Evolutionary conservation across 2,888 invertebrate genomes (phyloP), one percentile per base, ranked within the genome.

Genomic region (Ennomos fuscantarius): DNA sequence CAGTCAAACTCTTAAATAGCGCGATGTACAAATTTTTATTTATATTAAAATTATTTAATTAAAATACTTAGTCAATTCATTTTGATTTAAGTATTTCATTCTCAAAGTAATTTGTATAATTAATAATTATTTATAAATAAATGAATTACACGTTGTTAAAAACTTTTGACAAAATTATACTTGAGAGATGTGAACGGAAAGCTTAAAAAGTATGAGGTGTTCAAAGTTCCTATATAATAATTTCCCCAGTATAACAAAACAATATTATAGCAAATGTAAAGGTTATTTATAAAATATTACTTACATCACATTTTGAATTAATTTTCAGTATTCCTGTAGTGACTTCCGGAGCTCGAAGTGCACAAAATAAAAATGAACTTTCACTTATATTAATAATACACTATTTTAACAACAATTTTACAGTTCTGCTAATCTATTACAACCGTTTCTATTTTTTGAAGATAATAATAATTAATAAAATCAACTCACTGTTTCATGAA

Each of bases 281-380:
- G 35, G n/a, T 1, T 9, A 31, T 5, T 37, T 8, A 12, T 9
- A 9, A 9, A 24, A 6, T 24, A 24, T 13, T 1, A 37, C 54
- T 54, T 43, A 54, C 54, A 47, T 54, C 48, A 54, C 54, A 54
- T 54, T 33, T 37, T 54, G 42, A 43, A 15, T 8, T 46, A 24
- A 0, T 50, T 35, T 13, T 8, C 36, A 47, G 32, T 24, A 12
- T 41, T 47, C 39, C 46, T 32, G 35, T 9, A n/a, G 2, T 9
- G 8, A 15, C 34, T 31, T 24, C 35, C 11, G 15, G 32, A 47
- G n/a, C 13, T 34, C 10, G 33, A 13, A 46, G 35, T 11, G 31
- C 53, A 42, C 34, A 34, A 13, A 44, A 11, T 12, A 44, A 41
- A 9, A 37, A 37, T 10, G n/a, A 53, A 45, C 31, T 40, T 53